These are phyloP conservation scores for Enteromius anoplus DNA, from an alignment of 2,797 vertebrate genomes.

Conservation along the genomic window DNA sequence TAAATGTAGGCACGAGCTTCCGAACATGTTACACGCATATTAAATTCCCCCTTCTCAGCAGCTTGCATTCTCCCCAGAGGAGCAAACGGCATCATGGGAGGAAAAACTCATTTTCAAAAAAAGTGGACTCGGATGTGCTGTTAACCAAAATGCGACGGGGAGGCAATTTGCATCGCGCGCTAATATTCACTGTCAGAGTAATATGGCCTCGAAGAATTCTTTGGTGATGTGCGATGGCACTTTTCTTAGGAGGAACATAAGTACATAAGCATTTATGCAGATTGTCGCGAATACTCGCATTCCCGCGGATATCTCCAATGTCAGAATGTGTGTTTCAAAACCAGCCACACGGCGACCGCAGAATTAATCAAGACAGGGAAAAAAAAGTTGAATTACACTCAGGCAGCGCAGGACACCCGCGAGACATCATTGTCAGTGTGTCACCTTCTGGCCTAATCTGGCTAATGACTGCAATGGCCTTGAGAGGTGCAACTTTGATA, in stretches of 20 bases:
- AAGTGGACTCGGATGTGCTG: slow-evolving; percentile 57
- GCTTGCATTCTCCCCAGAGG: slow-evolving; percentile 69
- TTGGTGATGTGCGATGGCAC: neutral
- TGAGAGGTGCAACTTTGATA: slow-evolving; percentile 73
- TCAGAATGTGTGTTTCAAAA: slow-evolving; percentile 21
- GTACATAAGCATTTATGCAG: slow-evolving; percentile 4
- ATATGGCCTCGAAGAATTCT: slow-evolving; percentile 14
- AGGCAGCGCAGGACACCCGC: slow-evolving; percentile 41
- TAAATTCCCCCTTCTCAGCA: slow-evolving; percentile 73
- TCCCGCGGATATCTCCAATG: slow-evolving; percentile 18
- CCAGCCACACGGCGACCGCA: neutral
- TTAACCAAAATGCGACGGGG: slow-evolving; percentile 63
- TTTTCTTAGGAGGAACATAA: slow-evolving; percentile 9
- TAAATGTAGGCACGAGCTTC: slow-evolving; percentile 66
- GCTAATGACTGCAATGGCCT: slow-evolving; percentile 56
- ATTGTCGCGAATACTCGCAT: neutral
- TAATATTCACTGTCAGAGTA: slow-evolving; percentile 38
- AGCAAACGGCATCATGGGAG: slow-evolving; percentile 65
- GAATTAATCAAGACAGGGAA: slow-evolving; percentile 32
- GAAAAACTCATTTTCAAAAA: slow-evolving; percentile 54
- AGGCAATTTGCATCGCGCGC: slow-evolving; percentile 56
- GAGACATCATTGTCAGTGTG: slow-evolving; percentile 48
- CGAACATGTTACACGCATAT: slow-evolving; percentile 60
- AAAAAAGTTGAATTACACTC: slow-evolving; percentile 40
- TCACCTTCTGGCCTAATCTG: slow-evolving; percentile 52